Conservation (phyloP, 2,113 vertebrate species). For the Turnix velox region DNA sequence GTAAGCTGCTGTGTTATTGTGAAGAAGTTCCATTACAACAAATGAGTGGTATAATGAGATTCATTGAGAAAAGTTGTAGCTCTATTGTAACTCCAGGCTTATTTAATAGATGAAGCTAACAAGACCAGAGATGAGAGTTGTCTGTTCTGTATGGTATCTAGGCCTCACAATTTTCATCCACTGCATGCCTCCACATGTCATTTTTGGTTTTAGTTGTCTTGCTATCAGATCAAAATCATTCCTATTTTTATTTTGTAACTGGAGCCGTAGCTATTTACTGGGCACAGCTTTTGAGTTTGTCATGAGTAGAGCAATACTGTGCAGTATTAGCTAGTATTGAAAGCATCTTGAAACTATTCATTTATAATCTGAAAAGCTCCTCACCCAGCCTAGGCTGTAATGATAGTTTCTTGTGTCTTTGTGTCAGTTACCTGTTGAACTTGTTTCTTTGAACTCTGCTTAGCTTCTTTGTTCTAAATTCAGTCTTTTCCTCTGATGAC, state of each 20-base stretch:
- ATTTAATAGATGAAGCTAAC: conserved; percentile 15
- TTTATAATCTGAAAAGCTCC: background rate
- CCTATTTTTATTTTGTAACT: background rate
- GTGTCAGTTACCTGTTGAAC: conserved; percentile 33
- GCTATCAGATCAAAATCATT: background rate
- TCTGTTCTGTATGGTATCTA: background rate
- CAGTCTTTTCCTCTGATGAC: background rate
- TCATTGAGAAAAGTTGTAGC: conserved; percentile 3
- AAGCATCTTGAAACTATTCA: background rate
- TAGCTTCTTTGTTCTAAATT: background rate
- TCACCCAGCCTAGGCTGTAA: background rate
- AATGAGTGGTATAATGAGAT: conserved; percentile 17
- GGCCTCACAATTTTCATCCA: background rate
- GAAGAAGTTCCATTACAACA: conserved; percentile 3
- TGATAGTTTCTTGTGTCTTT: background rate
- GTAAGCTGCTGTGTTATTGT: background rate
- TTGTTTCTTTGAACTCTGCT: background rate
- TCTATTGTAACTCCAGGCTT: conserved; percentile 19
- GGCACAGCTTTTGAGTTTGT: background rate
- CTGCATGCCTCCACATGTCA: background rate
- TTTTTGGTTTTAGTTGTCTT: background rate
- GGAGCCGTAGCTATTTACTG: background rate
- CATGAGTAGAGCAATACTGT: background rate
- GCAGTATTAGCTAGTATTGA: background rate
- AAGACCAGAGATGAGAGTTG: background rate